Conservation (phyloP, 2,888 invertebrate genomes). For the Microchrysa polita region DNA sequence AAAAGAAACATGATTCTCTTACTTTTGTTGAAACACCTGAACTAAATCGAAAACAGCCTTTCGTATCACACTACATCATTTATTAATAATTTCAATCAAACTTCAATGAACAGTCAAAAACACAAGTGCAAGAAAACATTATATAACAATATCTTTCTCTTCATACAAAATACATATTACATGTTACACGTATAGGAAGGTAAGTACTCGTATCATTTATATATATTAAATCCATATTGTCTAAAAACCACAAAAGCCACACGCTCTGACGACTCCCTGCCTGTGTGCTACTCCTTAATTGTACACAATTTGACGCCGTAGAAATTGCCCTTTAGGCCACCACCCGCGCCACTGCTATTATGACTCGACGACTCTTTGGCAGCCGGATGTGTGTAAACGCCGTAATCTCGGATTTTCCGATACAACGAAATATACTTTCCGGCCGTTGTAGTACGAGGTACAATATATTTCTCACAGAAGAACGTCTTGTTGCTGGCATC, state of each 20-base stretch:
- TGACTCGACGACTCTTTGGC: constrained; percentile 21
- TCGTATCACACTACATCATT: constrained; percentile 24
- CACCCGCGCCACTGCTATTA: constrained; percentile 21
- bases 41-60: too few species aligned
- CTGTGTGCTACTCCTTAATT: constrained; percentile 49
- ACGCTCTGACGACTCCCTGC: background rate
- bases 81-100: constrained; percentile 31
- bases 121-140: constrained; percentile 40
- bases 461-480: constrained; percentile 84
- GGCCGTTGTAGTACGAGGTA: constrained; percentile 82
- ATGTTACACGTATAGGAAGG: background rate
- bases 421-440: constrained; percentile 87
- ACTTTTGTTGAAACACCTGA: too few species aligned
- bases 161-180: constrained; percentile 28
- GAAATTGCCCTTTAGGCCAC: constrained; percentile 18
- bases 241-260: constrained; percentile 18
- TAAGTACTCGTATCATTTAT: too few species aligned
- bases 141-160: constrained; percentile 8
- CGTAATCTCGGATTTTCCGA: constrained; percentile 72
- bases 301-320: constrained; percentile 47
- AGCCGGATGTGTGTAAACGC: constrained; percentile 66
- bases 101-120: constrained; percentile 31
- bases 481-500: constrained; percentile 72
- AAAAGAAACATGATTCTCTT: too few species aligned
- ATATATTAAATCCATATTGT: constrained; percentile 1